Base-by-base conservation (phyloP, 2,888 invertebrate genomes). In the Calephelis perditalis region DNA sequence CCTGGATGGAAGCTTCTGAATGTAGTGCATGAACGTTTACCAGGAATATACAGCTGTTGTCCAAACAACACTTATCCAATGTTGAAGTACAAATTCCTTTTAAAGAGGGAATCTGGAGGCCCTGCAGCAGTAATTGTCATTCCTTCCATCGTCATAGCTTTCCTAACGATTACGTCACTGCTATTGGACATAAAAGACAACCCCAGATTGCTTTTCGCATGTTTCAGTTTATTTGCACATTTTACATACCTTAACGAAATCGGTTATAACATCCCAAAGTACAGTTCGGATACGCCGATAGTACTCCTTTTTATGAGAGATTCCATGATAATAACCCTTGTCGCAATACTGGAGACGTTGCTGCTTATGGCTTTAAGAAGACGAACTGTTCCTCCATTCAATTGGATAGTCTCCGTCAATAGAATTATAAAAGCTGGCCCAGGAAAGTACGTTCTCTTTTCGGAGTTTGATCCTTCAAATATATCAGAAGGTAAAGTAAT, bases 21-120 rank as follows among this genome's bases (percentile, higher is more conserved):
- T 0, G 80, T 90, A 0, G 76, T 74, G 0, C 77, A 86, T 26
- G 79, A 81, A n/a, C 91, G 88, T 58, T 69, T 89, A 46, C 71
- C 84, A 1, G 92, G 92, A 3, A 84, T 84, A 60, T 93, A 91
- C 68, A 74, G 74, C 1, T 92, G 91, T 63, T 92, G 91, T 65
- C 91, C 92, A 0, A 92, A 93, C 68, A 88, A 81, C 49, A 92
- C 93, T 0, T 94, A 92, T 72, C 93, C 94, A 0, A 92, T 92
- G 72, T 71, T 94, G 52, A 84, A 88, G 63, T 92, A 92, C 65
- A 86, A 81, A 11, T 92, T 94, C 69, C 66, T 79, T 5, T 73
- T 95, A 63, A 87, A 91, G 71, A 89, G 95, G 67, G 90, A 93
- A 71, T 87, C 92, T 0, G 91, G 91, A 0, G 86, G 92, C 0